phyloP scores from a whole-genome alignment of 1,140 invertebrate species.

The Eurosta solidaginis region DNA sequence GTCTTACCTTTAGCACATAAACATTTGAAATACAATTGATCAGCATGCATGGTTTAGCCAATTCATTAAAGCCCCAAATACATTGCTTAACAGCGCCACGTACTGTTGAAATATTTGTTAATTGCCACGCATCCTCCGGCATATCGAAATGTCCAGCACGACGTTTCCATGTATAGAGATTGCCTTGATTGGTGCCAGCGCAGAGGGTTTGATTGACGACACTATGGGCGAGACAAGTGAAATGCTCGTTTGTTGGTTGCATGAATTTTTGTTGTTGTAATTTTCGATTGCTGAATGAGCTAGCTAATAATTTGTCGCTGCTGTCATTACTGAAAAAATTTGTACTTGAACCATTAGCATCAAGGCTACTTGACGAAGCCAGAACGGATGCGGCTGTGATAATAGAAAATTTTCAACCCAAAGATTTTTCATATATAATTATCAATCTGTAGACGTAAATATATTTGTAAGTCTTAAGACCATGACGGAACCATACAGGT shows the following conservation, averaged over 20 bases:
- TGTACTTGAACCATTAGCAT: constrained; percentile 35
- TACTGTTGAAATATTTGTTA: constrained; percentile 68
- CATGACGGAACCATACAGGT: too few relatives aligned
- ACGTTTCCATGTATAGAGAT: constrained; percentile 85
- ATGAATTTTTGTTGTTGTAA: constrained; percentile 29
- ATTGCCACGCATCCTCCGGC: constrained; percentile 69
- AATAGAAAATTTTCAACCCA: too few relatives aligned
- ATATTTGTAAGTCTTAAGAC: too few relatives aligned
- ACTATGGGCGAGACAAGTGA: constrained; percentile 76
- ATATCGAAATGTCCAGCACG: constrained; percentile 57
- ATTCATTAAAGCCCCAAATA: constrained; percentile 71
- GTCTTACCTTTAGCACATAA: constrained; percentile 69
- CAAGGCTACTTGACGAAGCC: background rate
- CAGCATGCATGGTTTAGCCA: constrained; percentile 73
- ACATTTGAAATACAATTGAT: constrained; percentile 86
- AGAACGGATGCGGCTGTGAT: background rate
- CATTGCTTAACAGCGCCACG: constrained; percentile 76
- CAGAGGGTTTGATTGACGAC: constrained; percentile 72
- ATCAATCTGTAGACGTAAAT: too few relatives aligned
- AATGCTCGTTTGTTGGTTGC: constrained; percentile 66
- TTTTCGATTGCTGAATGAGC: background rate
- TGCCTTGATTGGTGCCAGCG: constrained; percentile 89
- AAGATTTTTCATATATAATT: too few relatives aligned
- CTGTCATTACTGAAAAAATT: constrained; percentile 29
- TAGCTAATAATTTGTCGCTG: background rate